Conservation (phyloP, 2,113 vertebrate genomes). For the Serilophus lunatus region DNA sequence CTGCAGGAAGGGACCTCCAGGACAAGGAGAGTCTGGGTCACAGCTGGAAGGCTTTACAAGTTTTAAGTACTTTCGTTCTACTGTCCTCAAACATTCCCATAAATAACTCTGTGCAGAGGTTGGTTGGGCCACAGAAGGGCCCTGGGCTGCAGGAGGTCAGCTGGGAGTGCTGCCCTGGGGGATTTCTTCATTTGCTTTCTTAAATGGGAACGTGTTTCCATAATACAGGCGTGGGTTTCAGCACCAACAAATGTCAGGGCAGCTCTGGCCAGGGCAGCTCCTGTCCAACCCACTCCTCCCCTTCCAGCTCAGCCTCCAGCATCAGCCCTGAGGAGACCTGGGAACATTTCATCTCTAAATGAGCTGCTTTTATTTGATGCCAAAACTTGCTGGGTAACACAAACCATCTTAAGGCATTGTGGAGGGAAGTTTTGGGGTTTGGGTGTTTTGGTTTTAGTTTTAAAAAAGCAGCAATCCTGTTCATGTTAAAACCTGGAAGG, state of each 20-base stretch:
- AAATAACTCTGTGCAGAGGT: not conserved
- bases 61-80: not conserved
- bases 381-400: not conserved
- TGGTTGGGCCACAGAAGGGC: not conserved
- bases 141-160: not conserved
- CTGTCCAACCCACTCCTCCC: not conserved
- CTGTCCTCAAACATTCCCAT: not conserved
- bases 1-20: not conserved
- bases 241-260: not conserved
- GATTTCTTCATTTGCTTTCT: no score
- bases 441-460: not conserved
- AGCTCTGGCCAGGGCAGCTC: not conserved
- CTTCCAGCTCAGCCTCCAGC: not conserved
- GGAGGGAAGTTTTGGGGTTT: not conserved
- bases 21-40: not conserved
- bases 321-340: no score
- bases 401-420: not conserved
- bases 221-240: not conserved
- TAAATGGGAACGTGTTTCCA: not conserved
- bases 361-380: not conserved
- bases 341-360: not conserved
- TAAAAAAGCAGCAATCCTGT: not conserved
- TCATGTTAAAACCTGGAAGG: not conserved
- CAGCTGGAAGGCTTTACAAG: not conserved
- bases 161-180: not conserved